Evolutionary conservation across 2,113 vertebrate species (phyloP), one percentile per base, ranked within the genome.

Genomic region (Channa argus): DNA sequence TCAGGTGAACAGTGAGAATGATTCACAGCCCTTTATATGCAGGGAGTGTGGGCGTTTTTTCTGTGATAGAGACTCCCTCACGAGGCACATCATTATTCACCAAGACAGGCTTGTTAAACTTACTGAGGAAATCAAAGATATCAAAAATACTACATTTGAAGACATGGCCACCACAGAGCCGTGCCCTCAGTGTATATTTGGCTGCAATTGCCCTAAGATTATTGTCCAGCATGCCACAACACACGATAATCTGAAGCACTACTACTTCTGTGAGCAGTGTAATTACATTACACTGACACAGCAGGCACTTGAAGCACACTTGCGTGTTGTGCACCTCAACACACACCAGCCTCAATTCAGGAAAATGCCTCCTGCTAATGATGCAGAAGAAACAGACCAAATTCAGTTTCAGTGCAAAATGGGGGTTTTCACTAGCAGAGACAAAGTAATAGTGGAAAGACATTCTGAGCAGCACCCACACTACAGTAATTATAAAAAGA

Each of bases 51-150:
- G 97, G 89, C 94, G 96, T 94, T 95, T 96, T 66, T 97, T 98
- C 94, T 94, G 96, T 88, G 97, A 98, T 91, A 95, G 95, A 73
- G 95, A 94, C 82, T 97, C 96, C 63, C 96, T 98, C 89, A 92
- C 95, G 73, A 97, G 96, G 80, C 96, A 97, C 86, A 97, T 98
- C 95, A 96, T 97, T 91, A 98, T 98, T 93, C 97, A 98, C 92
- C 95, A 95, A 89, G 95, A 96, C 86, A 94, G 93, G 87, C 94
- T 95, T 66, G 95, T 97, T 87, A 95, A 95, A 83, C 90, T 97
- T 83, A 96, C 95, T 95, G 94, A 95, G 83, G 96, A 97, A 92
- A 97, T 98, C 78, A 95, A 97, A 79, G 96, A 95, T 82, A 91
- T 98, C 76, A 96, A 95, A 85, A 95, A 96, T 78, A 91, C 94